Percentiles rank a stretch among this genome's conserved stretches.
Evolutionary conservation across 1,140 invertebrate species (phyloP).

Genomic region (Pteromalus puparum): DNA sequence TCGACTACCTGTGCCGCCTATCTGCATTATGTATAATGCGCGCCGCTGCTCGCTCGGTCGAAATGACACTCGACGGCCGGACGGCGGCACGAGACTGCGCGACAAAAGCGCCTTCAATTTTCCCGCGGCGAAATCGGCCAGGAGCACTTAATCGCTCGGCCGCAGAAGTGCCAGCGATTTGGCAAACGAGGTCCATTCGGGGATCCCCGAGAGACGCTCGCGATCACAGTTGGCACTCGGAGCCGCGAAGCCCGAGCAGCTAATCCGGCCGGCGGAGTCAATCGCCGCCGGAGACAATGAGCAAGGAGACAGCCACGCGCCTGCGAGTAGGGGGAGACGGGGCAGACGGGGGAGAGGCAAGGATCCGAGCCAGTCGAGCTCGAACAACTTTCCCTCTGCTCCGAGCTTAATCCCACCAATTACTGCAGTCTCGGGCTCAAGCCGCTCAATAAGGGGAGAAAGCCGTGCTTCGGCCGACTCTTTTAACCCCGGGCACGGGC

Average conservation of each 20-base stretch:
- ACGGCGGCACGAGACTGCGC: no score
- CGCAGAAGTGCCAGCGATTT: slow-evolving; percentile 71
- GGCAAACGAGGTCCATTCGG: slow-evolving; percentile 58
- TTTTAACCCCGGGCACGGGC: neutral
- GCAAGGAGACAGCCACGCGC: slow-evolving; percentile 35
- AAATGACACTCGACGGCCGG: no score
- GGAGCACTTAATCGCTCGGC: slow-evolving; percentile 68
- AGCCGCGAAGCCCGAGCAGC: slow-evolving; percentile 59
- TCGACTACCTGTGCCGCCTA: no score
- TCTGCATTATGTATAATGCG: no score
- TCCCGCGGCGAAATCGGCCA: slow-evolving; percentile 59
- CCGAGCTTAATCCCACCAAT: slow-evolving; percentile 25
- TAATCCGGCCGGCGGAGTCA: slow-evolving; percentile 66
- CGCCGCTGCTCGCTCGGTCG: no score
- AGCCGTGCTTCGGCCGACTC: neutral
- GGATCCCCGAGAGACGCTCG: slow-evolving; percentile 61
- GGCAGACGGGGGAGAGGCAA: no score
- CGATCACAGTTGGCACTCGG: slow-evolving; percentile 56
- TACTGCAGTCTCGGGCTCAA: slow-evolving; percentile 5
- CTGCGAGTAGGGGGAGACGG: no score
- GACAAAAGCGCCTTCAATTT: slow-evolving; percentile 33
- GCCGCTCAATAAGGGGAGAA: no score
- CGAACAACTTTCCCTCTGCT: neutral
- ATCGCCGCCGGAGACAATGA: slow-evolving; percentile 60
- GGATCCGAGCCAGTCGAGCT: no score